Evolutionary conservation across 2,113 vertebrate genomes (phyloP).

Genomic region (Psettodes erumei): DNA sequence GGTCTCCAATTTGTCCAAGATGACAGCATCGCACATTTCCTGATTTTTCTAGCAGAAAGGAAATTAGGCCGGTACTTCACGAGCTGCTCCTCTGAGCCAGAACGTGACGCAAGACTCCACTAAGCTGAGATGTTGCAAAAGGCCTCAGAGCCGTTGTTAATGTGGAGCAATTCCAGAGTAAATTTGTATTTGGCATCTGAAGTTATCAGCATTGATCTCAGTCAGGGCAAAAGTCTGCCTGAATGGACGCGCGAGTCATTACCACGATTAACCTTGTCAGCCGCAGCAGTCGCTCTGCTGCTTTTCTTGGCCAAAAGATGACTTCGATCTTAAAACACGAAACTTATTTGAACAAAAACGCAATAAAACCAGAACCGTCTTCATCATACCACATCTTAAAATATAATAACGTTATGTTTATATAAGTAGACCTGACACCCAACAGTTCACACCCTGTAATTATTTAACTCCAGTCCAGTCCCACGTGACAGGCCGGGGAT

Average conservation of each 20-base stretch:
- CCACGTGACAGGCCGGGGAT: constrained; percentile 52
- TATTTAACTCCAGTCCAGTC: constrained; percentile 42
- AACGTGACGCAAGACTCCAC: constrained; percentile 27
- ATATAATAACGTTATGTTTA: constrained; percentile 23
- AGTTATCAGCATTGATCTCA: constrained; percentile 45
- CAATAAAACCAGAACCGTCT: not conserved
- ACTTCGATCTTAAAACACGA: constrained; percentile 29
- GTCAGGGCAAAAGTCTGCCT: constrained; percentile 25
- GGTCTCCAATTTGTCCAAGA: constrained; percentile 41
- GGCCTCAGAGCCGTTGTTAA: constrained; percentile 32
- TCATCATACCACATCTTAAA: constrained; percentile 19
- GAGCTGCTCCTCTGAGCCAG: not conserved
- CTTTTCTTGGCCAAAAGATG: not conserved
- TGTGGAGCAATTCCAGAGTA: constrained; percentile 33
- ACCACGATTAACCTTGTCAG: constrained; percentile 35
- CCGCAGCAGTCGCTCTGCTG: not conserved
- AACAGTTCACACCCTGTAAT: constrained; percentile 52
- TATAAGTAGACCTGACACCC: constrained; percentile 42
- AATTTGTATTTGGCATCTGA: constrained; percentile 56
- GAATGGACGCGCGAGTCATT: constrained; percentile 46
- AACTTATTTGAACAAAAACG: constrained; percentile 9
- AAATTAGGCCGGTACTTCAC: constrained; percentile 24
- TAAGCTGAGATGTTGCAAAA: constrained; percentile 26
- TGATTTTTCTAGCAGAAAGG: constrained; percentile 33
- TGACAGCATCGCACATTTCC: constrained; percentile 24